Evolutionary conservation across 1,140 invertebrate genomes (phyloP).

Genomic region (Gryon sp.): DNA sequence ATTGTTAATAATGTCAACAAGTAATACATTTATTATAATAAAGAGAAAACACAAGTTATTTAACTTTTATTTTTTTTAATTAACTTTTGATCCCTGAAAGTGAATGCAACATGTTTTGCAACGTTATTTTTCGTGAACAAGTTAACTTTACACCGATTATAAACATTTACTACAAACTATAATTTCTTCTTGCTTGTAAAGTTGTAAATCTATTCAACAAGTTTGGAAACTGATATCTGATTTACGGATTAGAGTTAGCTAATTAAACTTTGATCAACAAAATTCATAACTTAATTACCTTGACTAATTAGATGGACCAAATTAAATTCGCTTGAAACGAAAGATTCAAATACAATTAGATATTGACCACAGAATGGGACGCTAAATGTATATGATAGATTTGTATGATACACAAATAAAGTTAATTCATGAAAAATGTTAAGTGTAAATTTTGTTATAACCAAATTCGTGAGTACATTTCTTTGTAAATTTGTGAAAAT

Average conservation of each 20-base stretch:
- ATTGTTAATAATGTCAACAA: too few relatives aligned
- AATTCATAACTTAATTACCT: slow-evolving; percentile 42
- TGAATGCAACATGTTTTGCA: too few relatives aligned
- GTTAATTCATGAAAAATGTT: background rate
- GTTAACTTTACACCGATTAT: too few relatives aligned
- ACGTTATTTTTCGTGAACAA: too few relatives aligned
- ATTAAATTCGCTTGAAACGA: slow-evolving; percentile 2
- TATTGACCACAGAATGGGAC: background rate
- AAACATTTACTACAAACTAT: too few relatives aligned
- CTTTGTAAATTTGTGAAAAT: slow-evolving; percentile 43
- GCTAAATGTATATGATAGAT: slow-evolving; percentile 1
- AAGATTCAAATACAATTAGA: slow-evolving; percentile 25
- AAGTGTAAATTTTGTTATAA: background rate
- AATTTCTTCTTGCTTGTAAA: background rate
- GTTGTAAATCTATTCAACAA: slow-evolving; percentile 13
- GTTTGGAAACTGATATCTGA: slow-evolving; percentile 30
- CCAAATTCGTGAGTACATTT: background rate
- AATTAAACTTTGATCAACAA: slow-evolving; percentile 47
- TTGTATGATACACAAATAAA: too few relatives aligned
- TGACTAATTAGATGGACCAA: slow-evolving; percentile 18
- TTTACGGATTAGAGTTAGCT: slow-evolving; percentile 37
- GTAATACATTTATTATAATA: too few relatives aligned
- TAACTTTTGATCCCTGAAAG: too few relatives aligned
- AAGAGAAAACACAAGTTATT: too few relatives aligned
- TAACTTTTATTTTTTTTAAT: too few relatives aligned